Evolutionary conservation across 2,888 invertebrate genomes (phyloP), one percentile per base, ranked within the genome.

Genomic region (Slavum lentiscoides): DNA sequence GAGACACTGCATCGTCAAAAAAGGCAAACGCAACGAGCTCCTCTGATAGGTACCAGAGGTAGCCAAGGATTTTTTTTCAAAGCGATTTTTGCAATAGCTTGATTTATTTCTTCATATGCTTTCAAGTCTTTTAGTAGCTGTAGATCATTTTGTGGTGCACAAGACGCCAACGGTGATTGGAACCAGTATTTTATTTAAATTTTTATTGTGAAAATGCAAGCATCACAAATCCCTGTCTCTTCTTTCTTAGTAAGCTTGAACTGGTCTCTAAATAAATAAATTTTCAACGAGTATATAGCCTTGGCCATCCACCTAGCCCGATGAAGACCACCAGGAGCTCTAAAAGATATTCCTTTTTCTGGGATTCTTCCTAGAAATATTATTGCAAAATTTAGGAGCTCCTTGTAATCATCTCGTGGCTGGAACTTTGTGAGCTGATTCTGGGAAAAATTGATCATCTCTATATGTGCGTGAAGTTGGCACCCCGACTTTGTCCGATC

Each of bases 251-350:
- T 4, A 2, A 55, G 55, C 17, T 55, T 55, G 17, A 55, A 55
- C 19, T 55, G 55, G 2, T 1, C 19, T 55, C 55, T 55, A 55
- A 55, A 55, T 55, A 9, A 23, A 61, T 61, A 23, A 23, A 23
- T 23, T 11, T 61, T 61, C 23, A 61, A 23, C 11, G 61, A 61
- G 23, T 61, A 82, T n/a, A 59, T 84, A 61, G 83, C 84, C 74
- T 83, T 84, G 9, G 83, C 83, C 84, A 85, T 85, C 61, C 61
- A 61, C 11, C 9, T 0, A 17, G 85, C 84, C 76, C 84, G 83
- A 58, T 84, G 84, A 61, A 84, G 83, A 59, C 84, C 61, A 23
- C 23, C 84, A 76, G 84, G 84, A n/a, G 83, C n/a, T 58, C n/a
- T 58, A n/a, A 58, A 58, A n/a, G 2, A 3, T n/a, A 58, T 2